Evolutionary conservation across 2,113 vertebrate genomes (phyloP).

Genomic region (Falco punctatus): DNA sequence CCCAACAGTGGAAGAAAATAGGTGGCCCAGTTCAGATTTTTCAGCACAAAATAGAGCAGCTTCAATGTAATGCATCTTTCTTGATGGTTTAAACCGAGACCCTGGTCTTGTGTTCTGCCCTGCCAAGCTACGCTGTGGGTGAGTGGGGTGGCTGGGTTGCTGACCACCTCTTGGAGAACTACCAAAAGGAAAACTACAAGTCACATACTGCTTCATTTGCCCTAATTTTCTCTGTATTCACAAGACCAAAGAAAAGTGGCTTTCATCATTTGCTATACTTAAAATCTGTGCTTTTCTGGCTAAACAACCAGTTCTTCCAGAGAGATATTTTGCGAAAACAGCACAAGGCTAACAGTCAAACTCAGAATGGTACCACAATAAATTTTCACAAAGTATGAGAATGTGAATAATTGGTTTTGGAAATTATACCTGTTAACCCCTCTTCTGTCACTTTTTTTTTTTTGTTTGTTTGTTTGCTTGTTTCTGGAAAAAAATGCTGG

Average conservation of each 20-base stretch:
- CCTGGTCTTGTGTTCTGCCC: not conserved
- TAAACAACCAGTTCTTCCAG: not conserved
- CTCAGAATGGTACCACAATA: rapidly evolving
- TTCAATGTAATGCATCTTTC: not conserved
- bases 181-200: not conserved
- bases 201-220: not conserved
- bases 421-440: not conserved
- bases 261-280: not conserved
- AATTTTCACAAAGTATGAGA: not conserved
- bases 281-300: not conserved
- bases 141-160: rapidly evolving
- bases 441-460: not conserved
- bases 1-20: not conserved
- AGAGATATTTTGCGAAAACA: rapidly evolving
- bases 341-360: not conserved
- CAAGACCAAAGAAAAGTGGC: not conserved
- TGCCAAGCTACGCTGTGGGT: not conserved
- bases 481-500: not conserved
- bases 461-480: too few species aligned
- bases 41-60: not conserved
- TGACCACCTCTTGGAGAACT: not conserved
- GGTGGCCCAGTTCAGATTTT: not conserved
- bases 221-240: rapidly evolving
- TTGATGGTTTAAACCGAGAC: not conserved
- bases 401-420: not conserved